Evolutionary conservation across 1,140 invertebrate species (phyloP).

Genomic region (Trichonephila inaurata): DNA sequence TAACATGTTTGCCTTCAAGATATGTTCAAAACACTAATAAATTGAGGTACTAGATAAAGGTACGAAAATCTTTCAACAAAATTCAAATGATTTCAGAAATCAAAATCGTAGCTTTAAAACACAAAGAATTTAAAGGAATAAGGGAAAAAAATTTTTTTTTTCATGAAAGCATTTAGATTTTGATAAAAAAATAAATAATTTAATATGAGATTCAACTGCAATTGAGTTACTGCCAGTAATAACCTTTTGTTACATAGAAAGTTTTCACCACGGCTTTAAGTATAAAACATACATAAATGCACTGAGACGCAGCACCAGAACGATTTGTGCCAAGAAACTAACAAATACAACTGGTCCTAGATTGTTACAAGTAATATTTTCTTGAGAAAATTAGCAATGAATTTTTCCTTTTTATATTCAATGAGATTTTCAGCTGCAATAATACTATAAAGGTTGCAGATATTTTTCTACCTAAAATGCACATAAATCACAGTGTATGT

Average conservation of each 20-base stretch:
- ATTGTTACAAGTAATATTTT: neutral
- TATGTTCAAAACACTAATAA: too few relatives aligned
- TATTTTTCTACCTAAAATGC: conserved; percentile 47
- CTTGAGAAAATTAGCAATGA: neutral
- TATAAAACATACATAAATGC: conserved; percentile 28
- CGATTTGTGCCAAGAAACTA: conserved; percentile 7
- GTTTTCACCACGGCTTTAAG: neutral
- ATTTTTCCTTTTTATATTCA: neutral
- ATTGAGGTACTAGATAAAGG: too few relatives aligned
- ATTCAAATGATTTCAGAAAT: too few relatives aligned
- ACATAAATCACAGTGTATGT: conserved; percentile 47
- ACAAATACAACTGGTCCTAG: neutral
- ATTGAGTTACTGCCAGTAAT: neutral
- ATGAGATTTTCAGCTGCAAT: neutral
- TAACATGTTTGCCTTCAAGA: too few relatives aligned
- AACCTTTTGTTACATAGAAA: neutral
- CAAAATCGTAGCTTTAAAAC: too few relatives aligned
- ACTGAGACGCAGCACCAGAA: neutral
- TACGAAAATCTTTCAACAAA: too few relatives aligned
- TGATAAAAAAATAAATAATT: neutral
- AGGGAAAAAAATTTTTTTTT: too few relatives aligned
- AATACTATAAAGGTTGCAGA: conserved; percentile 11
- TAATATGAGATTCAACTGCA: neutral
- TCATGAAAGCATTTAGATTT: too few relatives aligned
- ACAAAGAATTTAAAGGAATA: too few relatives aligned